Evolutionary conservation across 53 echinoderm and acorn worm genomes (phyloP).

Genomic region (Henricia sp.): DNA sequence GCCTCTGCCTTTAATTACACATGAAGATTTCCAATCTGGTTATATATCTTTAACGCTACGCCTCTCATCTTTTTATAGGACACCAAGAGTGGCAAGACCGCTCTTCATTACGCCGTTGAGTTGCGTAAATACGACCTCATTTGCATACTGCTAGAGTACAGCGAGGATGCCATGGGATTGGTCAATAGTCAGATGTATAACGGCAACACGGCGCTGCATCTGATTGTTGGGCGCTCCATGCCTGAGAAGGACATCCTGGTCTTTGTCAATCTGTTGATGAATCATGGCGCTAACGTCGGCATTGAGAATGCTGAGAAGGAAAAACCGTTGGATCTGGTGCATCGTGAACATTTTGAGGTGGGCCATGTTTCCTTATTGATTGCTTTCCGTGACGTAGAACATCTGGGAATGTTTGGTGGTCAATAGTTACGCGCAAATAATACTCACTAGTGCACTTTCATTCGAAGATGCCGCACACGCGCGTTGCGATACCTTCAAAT

Average conservation of each 20-base stretch:
- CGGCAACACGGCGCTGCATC: slow-evolving; percentile 91
- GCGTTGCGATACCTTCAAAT: no score
- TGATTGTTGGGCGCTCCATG: slow-evolving; percentile 69
- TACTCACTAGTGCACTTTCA: no score
- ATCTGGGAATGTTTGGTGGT: no score
- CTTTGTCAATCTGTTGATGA: slow-evolving; percentile 61
- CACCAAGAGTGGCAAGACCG: slow-evolving; percentile 77
- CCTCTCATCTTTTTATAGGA: slow-evolving; percentile 59
- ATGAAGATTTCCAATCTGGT: no score
- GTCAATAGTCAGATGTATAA: slow-evolving; percentile 72
- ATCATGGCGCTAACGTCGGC: slow-evolving; percentile 65
- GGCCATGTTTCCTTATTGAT: no score
- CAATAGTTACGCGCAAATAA: no score
- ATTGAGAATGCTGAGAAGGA: slow-evolving; percentile 64
- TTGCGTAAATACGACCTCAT: slow-evolving; percentile 69
- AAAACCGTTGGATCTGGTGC: slow-evolving; percentile 46
- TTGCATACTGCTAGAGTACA: slow-evolving; percentile 45
- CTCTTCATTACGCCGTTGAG: slow-evolving; percentile 84
- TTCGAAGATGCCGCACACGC: no score
- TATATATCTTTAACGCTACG: not conserved
- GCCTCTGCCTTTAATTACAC: no score
- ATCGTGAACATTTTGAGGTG: slow-evolving; percentile 41
- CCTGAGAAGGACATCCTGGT: slow-evolving; percentile 53
- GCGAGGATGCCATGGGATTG: slow-evolving; percentile 47
- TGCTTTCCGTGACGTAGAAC: no score